Percentiles rank a stretch among this genome's conserved stretches.
phyloP scores from a whole-genome alignment of 2,797 vertebrate species.

The Gambelia wislizenii region DNA sequence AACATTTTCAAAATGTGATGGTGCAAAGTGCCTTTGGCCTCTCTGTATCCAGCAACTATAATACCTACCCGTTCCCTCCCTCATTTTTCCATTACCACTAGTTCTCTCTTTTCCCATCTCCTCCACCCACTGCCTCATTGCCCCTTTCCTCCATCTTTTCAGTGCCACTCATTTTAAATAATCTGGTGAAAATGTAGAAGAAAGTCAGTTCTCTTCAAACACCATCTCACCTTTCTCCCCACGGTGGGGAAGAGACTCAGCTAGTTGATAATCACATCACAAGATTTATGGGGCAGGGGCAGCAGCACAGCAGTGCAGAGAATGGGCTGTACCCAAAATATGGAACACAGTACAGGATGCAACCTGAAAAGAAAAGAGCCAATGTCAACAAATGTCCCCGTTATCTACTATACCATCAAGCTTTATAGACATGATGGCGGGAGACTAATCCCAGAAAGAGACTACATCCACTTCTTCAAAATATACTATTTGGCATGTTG shows the following conservation, averaged over 20 bases:
- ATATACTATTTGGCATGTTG: background rate
- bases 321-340: background rate
- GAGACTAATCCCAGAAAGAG: background rate
- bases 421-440: background rate
- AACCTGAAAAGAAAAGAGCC: slow-evolving; percentile 11
- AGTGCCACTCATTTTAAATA: background rate
- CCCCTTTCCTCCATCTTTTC: background rate
- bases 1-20: background rate
- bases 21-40: background rate
- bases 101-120: background rate
- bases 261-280: background rate
- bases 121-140: background rate
- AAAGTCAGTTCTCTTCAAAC: background rate
- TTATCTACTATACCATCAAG: background rate
- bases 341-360: background rate
- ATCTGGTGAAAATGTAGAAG: background rate
- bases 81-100: background rate
- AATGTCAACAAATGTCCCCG: background rate
- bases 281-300: background rate
- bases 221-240: slow-evolving; percentile 29
- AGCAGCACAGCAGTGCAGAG: background rate
- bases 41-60: background rate
- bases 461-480: background rate
- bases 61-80: background rate
- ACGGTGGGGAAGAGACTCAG: slow-evolving; percentile 25